Conservation (phyloP, 2,888 invertebrate genomes). For the Napeogenes sylphis region DNA sequence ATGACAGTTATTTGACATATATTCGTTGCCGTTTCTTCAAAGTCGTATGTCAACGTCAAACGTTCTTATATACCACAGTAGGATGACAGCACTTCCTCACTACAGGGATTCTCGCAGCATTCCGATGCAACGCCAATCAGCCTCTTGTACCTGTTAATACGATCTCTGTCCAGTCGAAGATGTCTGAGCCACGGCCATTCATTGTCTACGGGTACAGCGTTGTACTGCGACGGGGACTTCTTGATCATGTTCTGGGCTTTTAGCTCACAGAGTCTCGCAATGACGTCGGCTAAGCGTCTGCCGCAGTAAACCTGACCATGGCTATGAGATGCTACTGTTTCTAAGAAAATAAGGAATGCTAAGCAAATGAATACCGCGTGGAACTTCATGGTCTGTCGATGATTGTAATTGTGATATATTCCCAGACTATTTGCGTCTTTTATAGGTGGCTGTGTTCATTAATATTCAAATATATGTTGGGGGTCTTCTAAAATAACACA, state of each 20-base stretch:
- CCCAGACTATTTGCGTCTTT: conserved; percentile 2
- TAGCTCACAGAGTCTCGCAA: conserved; percentile 29
- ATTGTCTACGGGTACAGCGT: not conserved
- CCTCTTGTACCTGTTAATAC: conserved; percentile 30
- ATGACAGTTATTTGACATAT: too few species aligned
- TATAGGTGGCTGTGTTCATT: conserved; percentile 16
- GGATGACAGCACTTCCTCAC: conserved; percentile 19
- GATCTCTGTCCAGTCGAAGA: conserved; percentile 23
- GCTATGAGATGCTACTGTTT: conserved; percentile 6
- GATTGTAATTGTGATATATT: not conserved
- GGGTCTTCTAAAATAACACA: not conserved
- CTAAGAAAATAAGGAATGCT: conserved; percentile 9
- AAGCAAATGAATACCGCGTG: conserved; percentile 5
- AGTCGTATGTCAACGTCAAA: too few species aligned
- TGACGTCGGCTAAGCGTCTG: conserved; percentile 29
- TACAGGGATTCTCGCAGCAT: conserved; percentile 46
- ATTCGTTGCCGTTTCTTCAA: too few species aligned
- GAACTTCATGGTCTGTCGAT: conserved; percentile 7
- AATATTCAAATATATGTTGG: conserved; percentile 11
- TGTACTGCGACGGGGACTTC: conserved; percentile 14
- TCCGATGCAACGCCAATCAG: conserved; percentile 40
- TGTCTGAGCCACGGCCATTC: conserved; percentile 5
- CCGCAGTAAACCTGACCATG: conserved; percentile 20
- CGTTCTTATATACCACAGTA: conserved; percentile 16
- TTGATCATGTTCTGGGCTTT: conserved; percentile 25